Base-by-base conservation (phyloP, 2,888 invertebrate genomes). In the Drosophila rubida region DNA sequence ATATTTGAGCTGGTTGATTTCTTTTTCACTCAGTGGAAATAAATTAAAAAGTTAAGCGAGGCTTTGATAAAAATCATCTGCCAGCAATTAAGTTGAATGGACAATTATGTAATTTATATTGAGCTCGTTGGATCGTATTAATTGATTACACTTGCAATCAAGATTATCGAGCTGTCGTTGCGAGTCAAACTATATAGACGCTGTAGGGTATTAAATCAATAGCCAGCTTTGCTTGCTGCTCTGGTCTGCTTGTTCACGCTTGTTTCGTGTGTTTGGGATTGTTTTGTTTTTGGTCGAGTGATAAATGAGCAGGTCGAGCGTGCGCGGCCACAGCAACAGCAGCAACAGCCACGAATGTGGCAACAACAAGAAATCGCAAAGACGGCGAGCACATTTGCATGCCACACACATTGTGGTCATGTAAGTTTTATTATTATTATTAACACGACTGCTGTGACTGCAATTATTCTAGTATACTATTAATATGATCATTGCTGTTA, bases 301-400 rank as follows among this genome's bases (percentile, higher is more conserved):
- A 69, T 69, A 78, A 73, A 67, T 71, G 57, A 67, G 22, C n/a
- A 42, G 67, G 55, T 19, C 51, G 51, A 53, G 62, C 80, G 70
- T 70, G 65, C 39, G 27, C 49, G 37, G 14, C 44, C 62, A 58
- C 25, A 32, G 57, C 44, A 35, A 41, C 41, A 23, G 7, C n/a
- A 19, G 37, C n/a, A 13, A 30, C 22, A 53, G 30, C 14, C 45
- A 22, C 19, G n/a, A n/a, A 11, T 39, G 25, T 25, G 39, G 14
- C 39, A 48, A 25, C 23, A 45, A 5, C 42, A 13, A 44, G n/a
- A 37, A 37, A 11, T 11, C 32, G 32, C 30, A 46, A 50, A 50
- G 14, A 45, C 11, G 32, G 41, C 30, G 16, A 48, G 8, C 19
- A 53, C 51, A 68, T 68, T 74, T 75, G 53, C 53, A 53, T 69